These are phyloP conservation scores for Nettapus auritus DNA, from an alignment of 2,113 vertebrate genomes.

Conservation along the genomic window DNA sequence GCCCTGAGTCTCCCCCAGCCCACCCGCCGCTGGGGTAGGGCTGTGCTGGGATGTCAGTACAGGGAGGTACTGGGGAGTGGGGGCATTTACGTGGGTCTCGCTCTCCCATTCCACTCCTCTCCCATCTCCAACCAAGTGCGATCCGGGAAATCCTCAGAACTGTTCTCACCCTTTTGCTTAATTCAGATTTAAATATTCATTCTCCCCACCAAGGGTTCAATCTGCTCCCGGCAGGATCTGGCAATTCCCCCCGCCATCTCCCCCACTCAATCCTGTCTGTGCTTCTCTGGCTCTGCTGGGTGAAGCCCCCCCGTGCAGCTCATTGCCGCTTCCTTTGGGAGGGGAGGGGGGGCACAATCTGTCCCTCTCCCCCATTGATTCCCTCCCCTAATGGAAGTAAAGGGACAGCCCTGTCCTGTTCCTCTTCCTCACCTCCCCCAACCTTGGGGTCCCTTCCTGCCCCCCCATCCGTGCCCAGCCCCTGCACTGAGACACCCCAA, in stretches of 20 bases:
- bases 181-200: constrained; percentile 31
- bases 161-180: constrained; percentile 16
- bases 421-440: neutral
- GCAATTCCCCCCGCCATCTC: neutral
- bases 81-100: neutral
- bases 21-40: neutral
- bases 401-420: neutral
- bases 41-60: neutral
- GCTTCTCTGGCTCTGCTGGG: neutral
- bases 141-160: neutral
- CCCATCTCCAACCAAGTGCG: neutral
- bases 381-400: neutral
- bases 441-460: neutral
- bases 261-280: neutral
- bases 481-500: neutral
- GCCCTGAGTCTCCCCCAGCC: too few species aligned
- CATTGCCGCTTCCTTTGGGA: fast-evolving
- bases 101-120: neutral
- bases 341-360: neutral
- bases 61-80: neutral
- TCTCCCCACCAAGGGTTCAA: neutral
- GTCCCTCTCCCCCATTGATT: neutral
- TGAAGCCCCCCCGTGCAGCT: neutral
- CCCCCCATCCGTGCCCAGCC: too few species aligned
- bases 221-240: neutral